Evolutionary conservation across 2,797 vertebrate species (phyloP).

Genomic region (Sphaeramia orbicularis): DNA sequence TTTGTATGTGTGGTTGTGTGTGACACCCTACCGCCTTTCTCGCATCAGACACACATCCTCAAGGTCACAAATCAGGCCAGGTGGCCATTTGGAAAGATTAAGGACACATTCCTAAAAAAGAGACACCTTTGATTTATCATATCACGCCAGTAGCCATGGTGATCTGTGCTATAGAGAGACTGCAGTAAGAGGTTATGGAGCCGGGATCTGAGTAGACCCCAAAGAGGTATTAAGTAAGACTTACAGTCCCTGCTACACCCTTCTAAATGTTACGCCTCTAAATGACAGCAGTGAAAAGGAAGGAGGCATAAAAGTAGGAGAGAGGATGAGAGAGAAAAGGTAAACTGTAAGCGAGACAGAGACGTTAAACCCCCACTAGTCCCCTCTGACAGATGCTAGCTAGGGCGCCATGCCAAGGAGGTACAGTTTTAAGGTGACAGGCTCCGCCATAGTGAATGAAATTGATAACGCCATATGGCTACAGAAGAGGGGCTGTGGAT

Average conservation of each 20-base stretch:
- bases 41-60: conserved; percentile 57
- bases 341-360: conserved; percentile 53
- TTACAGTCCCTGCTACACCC: conserved; percentile 38
- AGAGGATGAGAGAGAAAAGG: conserved; percentile 28
- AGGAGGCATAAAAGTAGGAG: not conserved
- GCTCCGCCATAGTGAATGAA: conserved; percentile 67
- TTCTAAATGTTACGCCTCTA: conserved; percentile 39
- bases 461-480: conserved; percentile 79
- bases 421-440: conserved; percentile 79
- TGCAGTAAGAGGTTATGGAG: conserved; percentile 32
- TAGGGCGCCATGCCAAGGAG: conserved; percentile 68
- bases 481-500: conserved; percentile 54
- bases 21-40: conserved; percentile 40
- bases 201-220: conserved; percentile 29
- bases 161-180: conserved; percentile 50
- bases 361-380: conserved; percentile 66
- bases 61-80: conserved; percentile 83
- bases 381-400: conserved; percentile 71
- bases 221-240: conserved; percentile 36
- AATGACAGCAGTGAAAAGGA: conserved; percentile 36
- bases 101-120: conserved; percentile 74
- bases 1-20: conserved; percentile 10
- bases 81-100: conserved; percentile 76
- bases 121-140: conserved; percentile 72
- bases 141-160: conserved; percentile 16